These are phyloP conservation scores for Actinopyga echinites DNA, from an alignment of 53 echinoderm and acorn worm species.

Conservation along the genomic window DNA sequence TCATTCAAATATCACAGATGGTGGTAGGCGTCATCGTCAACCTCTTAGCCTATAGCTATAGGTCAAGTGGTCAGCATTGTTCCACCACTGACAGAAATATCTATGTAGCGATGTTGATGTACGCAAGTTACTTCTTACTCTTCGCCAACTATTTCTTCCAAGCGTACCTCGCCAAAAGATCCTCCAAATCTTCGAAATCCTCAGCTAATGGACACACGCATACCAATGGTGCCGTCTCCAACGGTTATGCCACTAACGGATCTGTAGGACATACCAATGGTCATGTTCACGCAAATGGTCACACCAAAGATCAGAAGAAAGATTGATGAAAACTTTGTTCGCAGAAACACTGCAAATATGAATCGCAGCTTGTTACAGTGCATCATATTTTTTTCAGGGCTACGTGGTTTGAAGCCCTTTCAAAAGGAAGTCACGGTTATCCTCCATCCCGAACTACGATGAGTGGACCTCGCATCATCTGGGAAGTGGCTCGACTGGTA, in stretches of 20 bases:
- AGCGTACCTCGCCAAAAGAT: conserved; percentile 74
- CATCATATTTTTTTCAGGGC: no score
- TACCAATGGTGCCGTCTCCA: conserved; percentile 37
- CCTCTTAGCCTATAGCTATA: conserved; percentile 70
- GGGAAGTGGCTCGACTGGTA: no score
- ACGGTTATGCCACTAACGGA: conserved; percentile 57
- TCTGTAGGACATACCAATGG: conserved; percentile 28
- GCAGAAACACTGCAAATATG: no score
- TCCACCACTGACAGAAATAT: conserved; percentile 84
- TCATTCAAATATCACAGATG: conserved; percentile 96
- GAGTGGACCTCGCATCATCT: no score
- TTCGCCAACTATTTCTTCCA: conserved; percentile 98
- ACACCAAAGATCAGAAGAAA: background rate
- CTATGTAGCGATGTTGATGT: conserved; percentile 77
- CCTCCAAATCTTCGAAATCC: conserved; percentile 12
- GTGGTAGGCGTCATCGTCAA: conserved; percentile 86
- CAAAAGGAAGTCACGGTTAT: no score
- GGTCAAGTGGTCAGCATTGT: conserved; percentile 75
- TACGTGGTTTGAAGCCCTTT: no score
- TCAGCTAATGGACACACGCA: conserved; percentile 35
- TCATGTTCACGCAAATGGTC: background rate
- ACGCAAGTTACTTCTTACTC: conserved; percentile 88
- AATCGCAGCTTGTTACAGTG: no score
- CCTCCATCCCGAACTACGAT: no score
- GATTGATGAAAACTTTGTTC: no score